These are phyloP conservation scores for Nysson spinosus DNA, from an alignment of 2,888 invertebrate species.

Conservation along the genomic window DNA sequence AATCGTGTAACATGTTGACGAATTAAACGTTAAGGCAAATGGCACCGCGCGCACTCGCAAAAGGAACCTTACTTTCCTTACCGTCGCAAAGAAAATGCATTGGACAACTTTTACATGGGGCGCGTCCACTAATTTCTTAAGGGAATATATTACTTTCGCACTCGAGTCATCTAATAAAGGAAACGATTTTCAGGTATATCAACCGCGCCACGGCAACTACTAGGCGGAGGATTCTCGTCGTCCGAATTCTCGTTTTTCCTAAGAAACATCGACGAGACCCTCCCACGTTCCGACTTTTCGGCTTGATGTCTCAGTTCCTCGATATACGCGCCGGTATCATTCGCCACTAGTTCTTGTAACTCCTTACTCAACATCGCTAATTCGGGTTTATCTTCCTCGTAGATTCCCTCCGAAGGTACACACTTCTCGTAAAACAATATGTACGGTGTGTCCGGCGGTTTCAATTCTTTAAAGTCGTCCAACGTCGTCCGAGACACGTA, in stretches of 20 bases:
- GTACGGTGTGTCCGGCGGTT: conserved; percentile 89
- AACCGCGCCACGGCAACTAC: conserved; percentile 79
- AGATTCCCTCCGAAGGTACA: conserved; percentile 62
- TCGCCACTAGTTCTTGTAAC: conserved; percentile 67
- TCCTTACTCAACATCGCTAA: conserved; percentile 64
- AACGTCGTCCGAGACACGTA: conserved; percentile 82
- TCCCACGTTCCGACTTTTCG: conserved; percentile 53
- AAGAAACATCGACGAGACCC: conserved; percentile 23
- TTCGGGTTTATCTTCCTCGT: conserved; percentile 67
- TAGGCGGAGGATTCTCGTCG: conserved; percentile 79
- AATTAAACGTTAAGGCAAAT: conserved; percentile 9
- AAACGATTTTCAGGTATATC: conserved; percentile 63
- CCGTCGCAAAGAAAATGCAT: conserved; percentile 27
- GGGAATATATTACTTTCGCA: conserved; percentile 29
- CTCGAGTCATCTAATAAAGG: conserved; percentile 59
- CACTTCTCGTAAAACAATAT: conserved; percentile 85
- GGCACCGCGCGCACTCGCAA: conserved; percentile 22
- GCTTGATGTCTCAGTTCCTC: conserved; percentile 67
- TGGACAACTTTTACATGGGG: conserved; percentile 25
- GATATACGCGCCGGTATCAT: conserved; percentile 63
- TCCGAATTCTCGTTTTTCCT: conserved; percentile 69
- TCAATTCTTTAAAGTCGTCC: conserved; percentile 81
- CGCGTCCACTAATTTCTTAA: conserved; percentile 21
- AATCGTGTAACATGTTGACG: conserved; percentile 9
- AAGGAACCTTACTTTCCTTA: conserved; percentile 25